Percentiles rank a stretch among this genome's conserved stretches.
These are phyloP conservation scores for Muraenolepis orangiensis DNA, from an alignment of 2,797 vertebrate species.

Conservation along the genomic window DNA sequence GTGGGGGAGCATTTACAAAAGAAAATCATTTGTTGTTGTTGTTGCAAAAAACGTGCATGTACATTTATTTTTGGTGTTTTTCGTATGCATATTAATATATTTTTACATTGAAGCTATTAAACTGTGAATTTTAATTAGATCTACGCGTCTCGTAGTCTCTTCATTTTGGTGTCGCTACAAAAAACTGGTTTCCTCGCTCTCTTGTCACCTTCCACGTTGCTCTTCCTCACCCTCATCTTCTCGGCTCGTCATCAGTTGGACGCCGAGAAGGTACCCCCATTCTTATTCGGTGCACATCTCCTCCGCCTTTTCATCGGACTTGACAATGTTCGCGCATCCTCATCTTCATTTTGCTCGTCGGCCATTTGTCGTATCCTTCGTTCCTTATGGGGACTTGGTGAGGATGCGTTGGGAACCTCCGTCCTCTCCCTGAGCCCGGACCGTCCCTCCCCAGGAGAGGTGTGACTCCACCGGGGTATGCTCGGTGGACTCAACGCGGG, in stretches of 20 bases:
- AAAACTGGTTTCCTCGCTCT: background rate
- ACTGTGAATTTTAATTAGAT: conserved; percentile 47
- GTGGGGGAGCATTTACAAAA: background rate
- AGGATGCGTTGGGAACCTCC: too few relatives aligned
- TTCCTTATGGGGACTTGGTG: too few relatives aligned
- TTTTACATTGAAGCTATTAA: conserved; percentile 52
- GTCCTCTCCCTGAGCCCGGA: too few relatives aligned
- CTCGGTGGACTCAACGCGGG: background rate
- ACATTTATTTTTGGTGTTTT: background rate
- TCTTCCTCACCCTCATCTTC: background rate
- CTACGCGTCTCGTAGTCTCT: background rate
- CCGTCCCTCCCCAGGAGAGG: too few relatives aligned
- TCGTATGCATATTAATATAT: conserved; percentile 1
- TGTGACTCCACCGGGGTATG: too few relatives aligned
- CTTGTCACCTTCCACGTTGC: background rate
- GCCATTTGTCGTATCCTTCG: background rate
- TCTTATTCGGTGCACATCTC: background rate
- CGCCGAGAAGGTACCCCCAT: background rate
- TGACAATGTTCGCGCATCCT: background rate
- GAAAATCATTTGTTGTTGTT: background rate
- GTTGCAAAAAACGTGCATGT: background rate
- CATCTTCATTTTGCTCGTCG: background rate
- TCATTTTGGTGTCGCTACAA: background rate
- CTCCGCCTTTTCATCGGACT: background rate
- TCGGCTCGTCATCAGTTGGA: background rate